Conservation (phyloP, 53 echinoderm and acorn worm genomes). For the Echinarachnius parma region DNA sequence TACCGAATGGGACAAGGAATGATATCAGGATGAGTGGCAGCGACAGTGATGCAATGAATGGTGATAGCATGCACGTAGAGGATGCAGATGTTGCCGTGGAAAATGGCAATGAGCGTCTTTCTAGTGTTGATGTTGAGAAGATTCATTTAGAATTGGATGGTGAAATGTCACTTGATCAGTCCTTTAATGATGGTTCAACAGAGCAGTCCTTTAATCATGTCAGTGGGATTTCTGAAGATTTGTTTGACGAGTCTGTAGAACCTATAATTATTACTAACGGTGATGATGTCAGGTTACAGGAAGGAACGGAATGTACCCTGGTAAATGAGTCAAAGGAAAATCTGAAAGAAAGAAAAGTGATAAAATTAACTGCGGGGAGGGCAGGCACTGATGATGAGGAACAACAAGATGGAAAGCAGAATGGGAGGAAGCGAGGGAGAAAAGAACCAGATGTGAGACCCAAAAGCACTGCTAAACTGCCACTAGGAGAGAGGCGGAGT, state of each 20-base stretch:
- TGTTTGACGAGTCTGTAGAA: conserved; percentile 24
- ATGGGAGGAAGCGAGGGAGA: conserved; percentile 27
- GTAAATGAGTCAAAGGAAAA: conserved; percentile 10
- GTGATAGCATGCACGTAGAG: too few species aligned
- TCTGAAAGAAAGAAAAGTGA: conserved; percentile 4
- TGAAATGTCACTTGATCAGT: too few species aligned
- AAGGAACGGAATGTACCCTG: neutral
- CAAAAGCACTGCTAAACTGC: neutral
- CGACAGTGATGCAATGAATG: neutral
- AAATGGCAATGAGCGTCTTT: conserved; percentile 15
- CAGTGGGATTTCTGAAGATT: conserved; percentile 11
- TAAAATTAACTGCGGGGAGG: conserved; percentile 4
- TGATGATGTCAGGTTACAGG: neutral
- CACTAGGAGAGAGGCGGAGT: neutral
- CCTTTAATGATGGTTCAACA: too few species aligned
- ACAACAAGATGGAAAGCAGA: conserved; percentile 7
- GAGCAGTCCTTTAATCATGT: too few species aligned
- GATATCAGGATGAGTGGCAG: neutral
- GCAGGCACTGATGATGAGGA: neutral
- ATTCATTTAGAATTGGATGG: too few species aligned
- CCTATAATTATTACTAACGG: too few species aligned
- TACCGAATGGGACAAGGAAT: conserved; percentile 5
- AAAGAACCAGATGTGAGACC: conserved; percentile 33
- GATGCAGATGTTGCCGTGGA: conserved; percentile 22
- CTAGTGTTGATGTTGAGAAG: too few species aligned